Evolutionary conservation across 2,888 invertebrate species (phyloP).

Genomic region (Napeogenes inachia): DNA sequence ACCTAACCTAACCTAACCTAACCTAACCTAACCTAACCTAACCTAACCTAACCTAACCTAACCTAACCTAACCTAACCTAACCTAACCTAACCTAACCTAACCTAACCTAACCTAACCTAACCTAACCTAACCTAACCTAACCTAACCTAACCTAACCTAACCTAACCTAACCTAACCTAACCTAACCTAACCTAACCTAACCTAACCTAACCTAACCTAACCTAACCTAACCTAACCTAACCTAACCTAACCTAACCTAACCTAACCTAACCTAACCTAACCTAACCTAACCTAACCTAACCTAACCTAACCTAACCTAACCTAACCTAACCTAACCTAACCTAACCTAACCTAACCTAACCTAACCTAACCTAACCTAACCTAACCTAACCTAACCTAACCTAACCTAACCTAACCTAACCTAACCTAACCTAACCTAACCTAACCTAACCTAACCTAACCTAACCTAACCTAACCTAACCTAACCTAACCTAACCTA

Average conservation of each 20-base stretch:
- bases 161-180: slow-evolving; percentile 21
- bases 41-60: slow-evolving; percentile 24
- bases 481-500: slow-evolving; percentile 18
- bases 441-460: slow-evolving; percentile 22
- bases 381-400: slow-evolving; percentile 30
- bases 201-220: slow-evolving; percentile 20
- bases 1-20: slow-evolving; percentile 24
- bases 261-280: slow-evolving; percentile 22
- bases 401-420: slow-evolving; percentile 28
- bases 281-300: slow-evolving; percentile 24
- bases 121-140: slow-evolving; percentile 12
- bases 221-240: slow-evolving; percentile 23
- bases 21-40: slow-evolving; percentile 20
- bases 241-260: slow-evolving; percentile 24
- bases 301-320: slow-evolving; percentile 21
- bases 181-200: slow-evolving; percentile 25
- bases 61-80: slow-evolving; percentile 23
- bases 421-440: slow-evolving; percentile 26
- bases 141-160: slow-evolving; percentile 18
- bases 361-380: slow-evolving; percentile 31
- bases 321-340: slow-evolving; percentile 24
- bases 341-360: slow-evolving; percentile 29
- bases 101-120: slow-evolving; percentile 10
- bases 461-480: slow-evolving; percentile 27
- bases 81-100: slow-evolving; percentile 19